Base-by-base conservation (phyloP, 2,888 invertebrate species). In the Prenolepis imparis region DNA sequence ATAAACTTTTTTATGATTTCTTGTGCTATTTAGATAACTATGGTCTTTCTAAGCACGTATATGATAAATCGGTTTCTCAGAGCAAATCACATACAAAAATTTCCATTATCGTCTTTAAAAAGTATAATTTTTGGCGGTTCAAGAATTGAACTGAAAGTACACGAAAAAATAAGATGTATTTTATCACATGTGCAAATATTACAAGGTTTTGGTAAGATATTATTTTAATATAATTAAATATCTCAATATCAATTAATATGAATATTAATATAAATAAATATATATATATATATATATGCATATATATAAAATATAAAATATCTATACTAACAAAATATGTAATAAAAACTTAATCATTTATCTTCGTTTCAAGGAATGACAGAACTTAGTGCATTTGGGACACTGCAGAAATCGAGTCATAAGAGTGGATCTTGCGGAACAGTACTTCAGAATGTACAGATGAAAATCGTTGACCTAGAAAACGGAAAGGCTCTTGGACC, bases 401-500 rank as follows among this genome's bases (percentile, higher is more conserved):
- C 88, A 1, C 0, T 68, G 0, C 93, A 93, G 84, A 4, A 32
- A 0, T 0, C 18, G 0, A 15, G 74, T 9, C 84, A 84, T 24
- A 87, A 84, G 24, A 83, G 84, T 0, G 91, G 92, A 11, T 94
- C 94, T 4, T 90, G 91, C 4, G 93, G 93, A 3, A 82, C 78
- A 12, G 57, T 91, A 0, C 0, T 15, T 0, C n/a, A 77, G 0
- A 91, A 92, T 64, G 44, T 82, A 0, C 82, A 87, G 24, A 5
- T 93, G 9, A 94, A 93, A 85, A 85, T 93, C 4, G 75, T 93
- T 21, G 90, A 93, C 66, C 59, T 75, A 0, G 78, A 80, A 5
- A 91, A 61, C 1, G 88, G 87, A 0, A 73, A 83, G 11, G 24
- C 68, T 5, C 75, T 93, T 15, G 93, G 91, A 0, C 89, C 92